Percentiles rank a stretch among this genome's conserved stretches.
Conservation (phyloP, 2,797 vertebrate species). For the Siniperca scherzeri region DNA sequence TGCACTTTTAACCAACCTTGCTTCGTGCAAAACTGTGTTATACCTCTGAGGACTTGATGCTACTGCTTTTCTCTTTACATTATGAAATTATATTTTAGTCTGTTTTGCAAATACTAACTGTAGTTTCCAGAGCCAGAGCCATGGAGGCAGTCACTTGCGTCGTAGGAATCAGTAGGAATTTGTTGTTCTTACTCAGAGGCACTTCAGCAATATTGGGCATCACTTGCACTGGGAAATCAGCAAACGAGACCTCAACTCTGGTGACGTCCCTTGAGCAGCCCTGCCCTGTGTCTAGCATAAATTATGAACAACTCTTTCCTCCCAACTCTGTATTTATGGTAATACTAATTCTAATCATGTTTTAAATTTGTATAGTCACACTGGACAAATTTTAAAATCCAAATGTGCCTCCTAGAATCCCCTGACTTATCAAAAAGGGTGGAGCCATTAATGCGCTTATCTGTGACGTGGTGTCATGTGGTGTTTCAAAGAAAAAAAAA, state of each 20-base stretch:
- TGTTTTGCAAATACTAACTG: too few relatives aligned
- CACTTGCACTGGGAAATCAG: not conserved
- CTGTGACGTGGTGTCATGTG: not conserved
- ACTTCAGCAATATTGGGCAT: not conserved
- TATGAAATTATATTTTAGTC: not conserved
- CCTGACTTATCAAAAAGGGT: not conserved
- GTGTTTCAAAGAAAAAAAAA: not conserved
- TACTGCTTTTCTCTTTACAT: conserved; percentile 3
- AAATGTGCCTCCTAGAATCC: not conserved
- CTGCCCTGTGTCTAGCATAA: not conserved
- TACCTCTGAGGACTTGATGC: not conserved
- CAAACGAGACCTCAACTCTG: not conserved
- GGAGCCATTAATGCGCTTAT: not conserved
- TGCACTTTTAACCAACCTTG: conserved; percentile 40
- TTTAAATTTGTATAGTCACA: not conserved
- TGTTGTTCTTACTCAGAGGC: conserved; percentile 2
- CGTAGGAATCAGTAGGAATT: not conserved
- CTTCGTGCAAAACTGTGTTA: conserved; percentile 32
- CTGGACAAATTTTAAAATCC: not conserved
- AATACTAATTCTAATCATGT: not conserved
- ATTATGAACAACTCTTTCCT: not conserved
- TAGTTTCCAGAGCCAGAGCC: not conserved
- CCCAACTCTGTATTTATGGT: not conserved
- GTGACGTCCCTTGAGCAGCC: not conserved
- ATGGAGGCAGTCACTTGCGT: not conserved